Evolutionary conservation across 2,113 vertebrate species (phyloP).

Genomic region (Arizona elegans): DNA sequence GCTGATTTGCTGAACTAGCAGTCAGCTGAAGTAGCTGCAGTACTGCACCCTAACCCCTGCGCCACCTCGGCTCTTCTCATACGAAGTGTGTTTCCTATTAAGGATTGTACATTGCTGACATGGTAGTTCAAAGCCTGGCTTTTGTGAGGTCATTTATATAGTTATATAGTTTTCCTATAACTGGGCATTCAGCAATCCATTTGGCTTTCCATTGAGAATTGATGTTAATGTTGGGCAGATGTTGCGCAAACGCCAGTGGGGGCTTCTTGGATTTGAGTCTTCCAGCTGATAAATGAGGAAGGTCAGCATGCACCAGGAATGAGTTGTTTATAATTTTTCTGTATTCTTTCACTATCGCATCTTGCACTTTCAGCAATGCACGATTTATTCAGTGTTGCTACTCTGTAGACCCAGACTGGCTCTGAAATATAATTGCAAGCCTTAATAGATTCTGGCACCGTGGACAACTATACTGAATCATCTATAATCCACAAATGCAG

Average conservation of each 20-base stretch:
- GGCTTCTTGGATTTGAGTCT: background rate
- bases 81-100: background rate
- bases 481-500: background rate
- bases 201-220: background rate
- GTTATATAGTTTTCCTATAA: background rate
- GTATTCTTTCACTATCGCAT: background rate
- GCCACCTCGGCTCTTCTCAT: too few relatives aligned
- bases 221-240: background rate
- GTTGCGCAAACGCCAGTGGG: background rate
- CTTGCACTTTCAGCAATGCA: background rate
- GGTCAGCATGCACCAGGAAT: background rate
- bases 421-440: background rate
- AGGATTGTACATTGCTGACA: background rate
- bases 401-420: background rate
- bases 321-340: background rate
- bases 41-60: too few relatives aligned
- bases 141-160: background rate
- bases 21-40: too few relatives aligned
- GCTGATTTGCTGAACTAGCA: too few relatives aligned
- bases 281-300: background rate
- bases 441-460: background rate
- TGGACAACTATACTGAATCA: background rate
- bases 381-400: background rate
- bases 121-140: background rate
- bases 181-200: background rate